Percentiles rank a stretch among this genome's conserved stretches.
These are phyloP conservation scores for Panagrolaimus sp. DNA, from an alignment of 1,140 invertebrate species.

Conservation along the genomic window DNA sequence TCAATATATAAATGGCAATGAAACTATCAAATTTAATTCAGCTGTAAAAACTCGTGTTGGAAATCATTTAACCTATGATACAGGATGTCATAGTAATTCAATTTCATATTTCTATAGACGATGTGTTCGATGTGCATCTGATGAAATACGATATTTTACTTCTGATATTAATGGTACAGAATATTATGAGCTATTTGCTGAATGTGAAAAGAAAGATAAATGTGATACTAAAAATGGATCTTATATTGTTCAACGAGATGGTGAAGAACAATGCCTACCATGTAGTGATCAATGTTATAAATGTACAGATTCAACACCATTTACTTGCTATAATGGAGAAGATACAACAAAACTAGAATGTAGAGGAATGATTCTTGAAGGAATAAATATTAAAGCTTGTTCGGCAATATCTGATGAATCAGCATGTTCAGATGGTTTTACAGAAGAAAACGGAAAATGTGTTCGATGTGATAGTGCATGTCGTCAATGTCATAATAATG, in stretches of 20 bases:
- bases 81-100: neutral
- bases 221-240: neutral
- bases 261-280: neutral
- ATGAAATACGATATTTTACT: neutral
- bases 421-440: neutral
- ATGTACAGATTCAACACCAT: neutral
- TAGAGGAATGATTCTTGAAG: neutral
- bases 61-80: neutral
- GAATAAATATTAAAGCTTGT: neutral
- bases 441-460: neutral
- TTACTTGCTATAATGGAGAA: neutral
- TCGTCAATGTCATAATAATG: neutral
- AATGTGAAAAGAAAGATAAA: neutral
- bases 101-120: conserved; percentile 1
- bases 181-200: neutral
- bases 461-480: neutral
- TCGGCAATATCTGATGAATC: neutral
- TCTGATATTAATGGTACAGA: neutral
- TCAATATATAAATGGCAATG: no score
- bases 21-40: neutral
- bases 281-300: neutral
- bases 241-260: neutral
- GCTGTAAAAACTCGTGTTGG: neutral
- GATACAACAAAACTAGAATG: neutral
- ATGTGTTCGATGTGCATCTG: neutral